phyloP scores from a whole-genome alignment of 2,888 invertebrate species.

The Drosophila sordidapex region DNA sequence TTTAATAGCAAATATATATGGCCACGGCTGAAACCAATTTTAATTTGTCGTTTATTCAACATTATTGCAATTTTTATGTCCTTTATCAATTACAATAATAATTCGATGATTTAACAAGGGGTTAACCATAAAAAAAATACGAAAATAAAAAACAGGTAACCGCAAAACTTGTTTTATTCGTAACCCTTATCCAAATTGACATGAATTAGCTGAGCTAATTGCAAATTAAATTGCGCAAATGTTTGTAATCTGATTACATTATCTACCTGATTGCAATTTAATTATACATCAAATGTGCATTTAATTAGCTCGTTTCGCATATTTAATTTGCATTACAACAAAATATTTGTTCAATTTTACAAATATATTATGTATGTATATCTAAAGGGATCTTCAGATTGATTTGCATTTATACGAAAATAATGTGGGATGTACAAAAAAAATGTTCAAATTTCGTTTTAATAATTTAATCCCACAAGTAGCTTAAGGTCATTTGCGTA shows the following conservation, averaged over 20 bases:
- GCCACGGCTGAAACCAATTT: slow-evolving; percentile 50
- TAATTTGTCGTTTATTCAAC: slow-evolving; percentile 58
- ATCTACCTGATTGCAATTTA: slow-evolving; percentile 47
- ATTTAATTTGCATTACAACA: slow-evolving; percentile 1
- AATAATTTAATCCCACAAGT: neutral
- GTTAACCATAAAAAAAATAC: neutral
- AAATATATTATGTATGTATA: neutral
- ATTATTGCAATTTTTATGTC: slow-evolving; percentile 14
- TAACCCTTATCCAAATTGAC: slow-evolving; percentile 44
- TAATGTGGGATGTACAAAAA: no score
- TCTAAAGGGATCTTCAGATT: neutral
- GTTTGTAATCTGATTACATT: slow-evolving; percentile 48
- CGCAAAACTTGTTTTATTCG: slow-evolving; percentile 22
- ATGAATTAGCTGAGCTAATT: slow-evolving; percentile 69
- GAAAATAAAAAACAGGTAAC: slow-evolving; percentile 1
- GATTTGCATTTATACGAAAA: neutral
- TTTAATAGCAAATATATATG: slow-evolving; percentile 14
- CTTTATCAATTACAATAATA: slow-evolving; percentile 47
- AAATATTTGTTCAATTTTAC: slow-evolving; percentile 7
- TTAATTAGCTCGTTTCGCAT: slow-evolving; percentile 7
- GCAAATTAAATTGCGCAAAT: slow-evolving; percentile 61
- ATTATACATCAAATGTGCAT: slow-evolving; percentile 37
- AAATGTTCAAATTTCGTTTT: neutral
- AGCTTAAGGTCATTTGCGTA: neutral
- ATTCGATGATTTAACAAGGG: slow-evolving; percentile 36